phyloP scores from a whole-genome alignment of 35 echinoderm and acorn worm species.

The Anneissia japonica region DNA sequence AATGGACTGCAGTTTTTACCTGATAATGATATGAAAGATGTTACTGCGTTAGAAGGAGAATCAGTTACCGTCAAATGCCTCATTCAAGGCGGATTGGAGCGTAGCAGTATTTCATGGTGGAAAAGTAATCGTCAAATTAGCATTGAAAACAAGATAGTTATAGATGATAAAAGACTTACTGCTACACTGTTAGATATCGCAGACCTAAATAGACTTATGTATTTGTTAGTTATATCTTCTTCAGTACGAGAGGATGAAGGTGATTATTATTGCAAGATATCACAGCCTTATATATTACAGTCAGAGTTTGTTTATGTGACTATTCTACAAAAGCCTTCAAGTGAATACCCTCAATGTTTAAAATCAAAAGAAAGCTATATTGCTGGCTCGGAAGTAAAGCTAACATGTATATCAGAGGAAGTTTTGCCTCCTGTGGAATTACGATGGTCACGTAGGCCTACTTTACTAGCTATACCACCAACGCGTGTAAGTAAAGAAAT shows the following conservation, averaged over 20 bases:
- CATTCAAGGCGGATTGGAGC: background rate
- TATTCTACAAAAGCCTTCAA: background rate
- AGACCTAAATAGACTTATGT: background rate
- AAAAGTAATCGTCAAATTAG: background rate
- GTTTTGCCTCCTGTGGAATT: background rate
- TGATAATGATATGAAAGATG: background rate
- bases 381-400: background rate
- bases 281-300: background rate
- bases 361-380: background rate
- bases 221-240: background rate
- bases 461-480: background rate
- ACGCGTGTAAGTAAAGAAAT: background rate
- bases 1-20: background rate
- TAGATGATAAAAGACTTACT: background rate
- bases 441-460: background rate
- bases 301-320: background rate
- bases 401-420: background rate
- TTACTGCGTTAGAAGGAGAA: background rate
- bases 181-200: background rate
- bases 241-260: background rate
- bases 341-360: background rate
- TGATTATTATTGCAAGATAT: background rate
- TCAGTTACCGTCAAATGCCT: background rate
- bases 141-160: background rate
- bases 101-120: background rate